Evolutionary conservation across 1,140 invertebrate genomes (phyloP), one percentile per base, ranked within the genome.

Genomic region (Drosophila auraria): DNA sequence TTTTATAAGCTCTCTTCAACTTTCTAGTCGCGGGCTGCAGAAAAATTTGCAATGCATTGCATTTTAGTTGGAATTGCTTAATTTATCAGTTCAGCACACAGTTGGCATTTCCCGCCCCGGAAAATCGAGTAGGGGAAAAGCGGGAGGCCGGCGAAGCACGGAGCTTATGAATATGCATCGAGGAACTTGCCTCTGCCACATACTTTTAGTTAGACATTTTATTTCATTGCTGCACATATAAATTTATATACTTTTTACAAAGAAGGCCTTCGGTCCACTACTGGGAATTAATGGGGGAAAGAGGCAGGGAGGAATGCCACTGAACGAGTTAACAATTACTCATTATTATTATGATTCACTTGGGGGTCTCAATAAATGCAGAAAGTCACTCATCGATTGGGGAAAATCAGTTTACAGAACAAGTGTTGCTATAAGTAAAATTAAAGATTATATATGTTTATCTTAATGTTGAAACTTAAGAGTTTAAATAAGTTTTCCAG

Each of bases 31-130:
- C 76, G 54, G 64, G 56, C 60, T 51, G 23, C 47, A 14, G 6
- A 20, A 66, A 69, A 84, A 82, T 89, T 84, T 84, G 78, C 86
- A 87, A 87, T 87, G 83, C 70, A 84, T 69, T 83, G 64, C 69
- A 82, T 82, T 82, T 83, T 70, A 83, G 65, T 72, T 80, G 65
- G 84, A 70, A 84, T 89, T 90, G 86, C 76, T 89, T 87, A 87
- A 87, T 89, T 87, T 78, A 87, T 87, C 84, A 87, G 81, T 84
- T 87, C 86, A 90, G 81, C 84, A 80, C 86, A 89, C 82, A 90
- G 84, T 89, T 90, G 84, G 84, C 83, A 87, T 87, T 71, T 80
- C 68, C 68, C 66, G 65, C 40, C 50, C 54, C 54, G 73, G 61
- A 65, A 75, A 64, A 45, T 42, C 33, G 68, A 65, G 61, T 25